A percentile compares a stretch with the other conserved stretches of the same genome.
Conservation (phyloP, 2,797 vertebrate species). For the Coccyzus lansbergi region DNA sequence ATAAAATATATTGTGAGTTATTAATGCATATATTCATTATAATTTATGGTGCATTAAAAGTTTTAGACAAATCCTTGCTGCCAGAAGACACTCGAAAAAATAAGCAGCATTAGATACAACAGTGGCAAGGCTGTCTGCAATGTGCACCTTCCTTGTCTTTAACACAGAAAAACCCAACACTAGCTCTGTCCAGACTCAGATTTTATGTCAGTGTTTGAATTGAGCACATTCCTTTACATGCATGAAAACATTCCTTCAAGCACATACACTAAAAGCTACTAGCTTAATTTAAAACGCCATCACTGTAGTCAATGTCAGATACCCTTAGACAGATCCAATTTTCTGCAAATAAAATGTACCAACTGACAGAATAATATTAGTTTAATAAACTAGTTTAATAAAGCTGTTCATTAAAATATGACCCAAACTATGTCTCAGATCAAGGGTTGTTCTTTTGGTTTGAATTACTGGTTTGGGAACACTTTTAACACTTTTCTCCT, state of each 20-base stretch:
- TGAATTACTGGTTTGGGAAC: slow-evolving; percentile 47
- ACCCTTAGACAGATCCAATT: slow-evolving; percentile 52
- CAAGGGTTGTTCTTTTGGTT: slow-evolving; percentile 53
- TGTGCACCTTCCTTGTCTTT: neutral
- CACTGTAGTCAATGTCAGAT: slow-evolving; percentile 22
- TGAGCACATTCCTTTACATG: slow-evolving; percentile 11
- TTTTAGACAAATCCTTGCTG: neutral
- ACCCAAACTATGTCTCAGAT: slow-evolving; percentile 51
- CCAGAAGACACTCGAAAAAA: neutral
- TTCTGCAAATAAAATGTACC: slow-evolving; percentile 63
- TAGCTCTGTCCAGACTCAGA: neutral
- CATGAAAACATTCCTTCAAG: slow-evolving; percentile 39
- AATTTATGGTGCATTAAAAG: neutral
- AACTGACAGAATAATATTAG: slow-evolving; percentile 67
- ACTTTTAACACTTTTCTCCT: slow-evolving; percentile 44
- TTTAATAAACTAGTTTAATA: slow-evolving; percentile 67
- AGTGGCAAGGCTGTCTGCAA: neutral
- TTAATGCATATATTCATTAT: neutral
- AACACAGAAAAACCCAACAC: neutral
- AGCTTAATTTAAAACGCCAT: slow-evolving; percentile 48
- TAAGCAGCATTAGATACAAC: neutral
- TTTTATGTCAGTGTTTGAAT: slow-evolving; percentile 1
- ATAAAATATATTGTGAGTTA: neutral
- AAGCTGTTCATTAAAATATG: slow-evolving; percentile 61
- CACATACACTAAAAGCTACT: slow-evolving; percentile 13